Evolutionary conservation across 2,888 invertebrate species (phyloP).

Genomic region (Carabus problematicus): DNA sequence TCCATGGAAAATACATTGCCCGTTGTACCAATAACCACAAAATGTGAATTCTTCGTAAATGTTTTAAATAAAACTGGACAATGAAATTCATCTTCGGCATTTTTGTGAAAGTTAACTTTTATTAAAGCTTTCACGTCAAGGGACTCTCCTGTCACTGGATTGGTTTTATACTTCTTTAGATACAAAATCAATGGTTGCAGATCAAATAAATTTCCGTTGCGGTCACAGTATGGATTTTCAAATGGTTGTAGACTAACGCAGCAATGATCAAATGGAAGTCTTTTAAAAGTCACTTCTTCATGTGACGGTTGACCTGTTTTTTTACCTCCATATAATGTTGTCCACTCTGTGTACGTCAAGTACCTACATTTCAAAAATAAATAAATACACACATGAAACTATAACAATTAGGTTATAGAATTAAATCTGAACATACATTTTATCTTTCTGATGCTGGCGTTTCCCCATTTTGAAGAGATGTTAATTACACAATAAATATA

Average conservation of each 20-base stretch:
- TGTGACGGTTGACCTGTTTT: slow-evolving; percentile 69
- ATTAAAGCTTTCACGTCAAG: slow-evolving; percentile 81
- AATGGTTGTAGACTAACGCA: slow-evolving; percentile 91
- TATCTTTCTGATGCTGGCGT: slow-evolving; percentile 92
- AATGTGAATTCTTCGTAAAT: slow-evolving; percentile 93
- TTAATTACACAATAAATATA: slow-evolving; percentile 7
- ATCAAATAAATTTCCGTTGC: slow-evolving; percentile 92
- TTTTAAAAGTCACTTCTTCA: slow-evolving; percentile 83
- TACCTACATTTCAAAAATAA: slow-evolving; percentile 65
- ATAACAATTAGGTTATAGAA: slow-evolving; percentile 21
- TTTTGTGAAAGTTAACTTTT: slow-evolving; percentile 88
- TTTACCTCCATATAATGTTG: slow-evolving; percentile 89
- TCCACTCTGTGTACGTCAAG: slow-evolving; percentile 87
- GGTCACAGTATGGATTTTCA: slow-evolving; percentile 89
- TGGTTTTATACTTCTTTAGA: slow-evolving; percentile 88
- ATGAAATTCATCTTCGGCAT: slow-evolving; percentile 82
- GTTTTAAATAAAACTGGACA: slow-evolving; percentile 94
- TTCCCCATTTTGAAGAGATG: slow-evolving; percentile 78
- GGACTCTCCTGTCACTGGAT: slow-evolving; percentile 92
- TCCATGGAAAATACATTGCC: slow-evolving; percentile 97
- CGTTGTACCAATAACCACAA: slow-evolving; percentile 86
- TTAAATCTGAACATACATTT: slow-evolving; percentile 70
- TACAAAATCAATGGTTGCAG: slow-evolving; percentile 86
- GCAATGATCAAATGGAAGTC: slow-evolving; percentile 93
- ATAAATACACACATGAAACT: too few species aligned